Conservation (phyloP, 2,888 invertebrate species). For the Serripes groenlandicus region DNA sequence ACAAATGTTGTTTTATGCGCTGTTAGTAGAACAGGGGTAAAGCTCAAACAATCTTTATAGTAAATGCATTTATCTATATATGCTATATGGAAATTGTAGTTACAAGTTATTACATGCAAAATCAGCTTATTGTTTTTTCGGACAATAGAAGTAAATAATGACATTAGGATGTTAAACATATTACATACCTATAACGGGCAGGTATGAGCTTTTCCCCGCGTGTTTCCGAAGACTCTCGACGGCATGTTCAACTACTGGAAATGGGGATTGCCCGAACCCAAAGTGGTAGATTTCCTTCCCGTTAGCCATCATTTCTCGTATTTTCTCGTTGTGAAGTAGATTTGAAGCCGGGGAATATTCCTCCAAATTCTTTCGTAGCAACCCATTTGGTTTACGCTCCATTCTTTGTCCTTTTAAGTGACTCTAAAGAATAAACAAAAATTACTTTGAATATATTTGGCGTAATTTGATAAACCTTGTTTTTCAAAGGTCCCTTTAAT, state of each 20-base stretch:
- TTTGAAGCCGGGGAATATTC: slow-evolving; percentile 79
- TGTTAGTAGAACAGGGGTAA: too few species aligned
- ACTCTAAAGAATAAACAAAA: background rate
- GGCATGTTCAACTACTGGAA: slow-evolving; percentile 83
- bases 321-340: slow-evolving; percentile 80
- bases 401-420: background rate
- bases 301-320: slow-evolving; percentile 75
- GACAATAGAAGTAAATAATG: too few species aligned
- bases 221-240: slow-evolving; percentile 78
- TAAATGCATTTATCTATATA: too few species aligned
- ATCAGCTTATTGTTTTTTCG: too few species aligned
- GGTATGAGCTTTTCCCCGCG: slow-evolving; percentile 81
- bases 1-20: too few species aligned
- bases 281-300: slow-evolving; percentile 83
- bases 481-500: too few species aligned
- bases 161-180: too few species aligned
- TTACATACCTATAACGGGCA: slow-evolving; percentile 82
- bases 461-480: background rate
- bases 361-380: slow-evolving; percentile 71
- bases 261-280: slow-evolving; percentile 86
- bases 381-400: slow-evolving; percentile 10
- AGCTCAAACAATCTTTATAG: too few species aligned
- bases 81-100: too few species aligned
- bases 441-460: background rate
- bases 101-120: too few species aligned